These are phyloP conservation scores for Cheumatopsyche charites DNA, from an alignment of 1,140 invertebrate genomes.

Conservation along the genomic window DNA sequence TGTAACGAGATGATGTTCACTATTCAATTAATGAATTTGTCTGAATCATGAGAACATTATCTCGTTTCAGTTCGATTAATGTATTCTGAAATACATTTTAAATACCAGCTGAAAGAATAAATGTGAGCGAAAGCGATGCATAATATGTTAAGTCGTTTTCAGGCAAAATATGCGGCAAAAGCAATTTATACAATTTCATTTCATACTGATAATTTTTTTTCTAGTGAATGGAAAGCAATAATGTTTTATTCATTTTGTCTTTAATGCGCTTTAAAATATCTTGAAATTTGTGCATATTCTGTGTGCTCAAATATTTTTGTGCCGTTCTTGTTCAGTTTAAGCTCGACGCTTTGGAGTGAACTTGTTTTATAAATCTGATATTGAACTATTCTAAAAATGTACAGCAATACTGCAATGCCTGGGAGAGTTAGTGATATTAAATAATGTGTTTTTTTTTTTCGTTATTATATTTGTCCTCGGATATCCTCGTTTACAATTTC, in stretches of 20 bases:
- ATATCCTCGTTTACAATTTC: neutral
- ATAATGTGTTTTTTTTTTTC: neutral
- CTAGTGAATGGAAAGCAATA: too few species aligned
- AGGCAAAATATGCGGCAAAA: too few species aligned
- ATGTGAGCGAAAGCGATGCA: too few species aligned
- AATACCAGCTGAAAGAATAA: too few species aligned
- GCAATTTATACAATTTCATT: too few species aligned
- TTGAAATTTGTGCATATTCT: too few species aligned
- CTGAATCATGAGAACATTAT: neutral
- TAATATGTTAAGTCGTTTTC: too few species aligned
- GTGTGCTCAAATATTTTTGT: too few species aligned
- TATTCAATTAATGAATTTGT: neutral
- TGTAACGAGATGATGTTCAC: constrained; percentile 7
- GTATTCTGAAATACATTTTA: neutral
- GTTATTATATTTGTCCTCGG: constrained; percentile 26
- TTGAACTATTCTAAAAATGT: constrained; percentile 43
- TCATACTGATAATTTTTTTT: too few species aligned
- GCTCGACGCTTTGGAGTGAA: too few species aligned
- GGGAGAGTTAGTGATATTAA: constrained; percentile 41
- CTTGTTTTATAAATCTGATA: too few species aligned
- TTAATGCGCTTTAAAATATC: neutral
- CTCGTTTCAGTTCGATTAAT: neutral
- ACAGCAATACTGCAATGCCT: constrained; percentile 43
- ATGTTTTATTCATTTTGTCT: neutral
- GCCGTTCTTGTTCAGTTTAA: too few species aligned